phyloP scores from a whole-genome alignment of 92 coral and sea anemone genomes.

The Palythoa grandiflora region DNA sequence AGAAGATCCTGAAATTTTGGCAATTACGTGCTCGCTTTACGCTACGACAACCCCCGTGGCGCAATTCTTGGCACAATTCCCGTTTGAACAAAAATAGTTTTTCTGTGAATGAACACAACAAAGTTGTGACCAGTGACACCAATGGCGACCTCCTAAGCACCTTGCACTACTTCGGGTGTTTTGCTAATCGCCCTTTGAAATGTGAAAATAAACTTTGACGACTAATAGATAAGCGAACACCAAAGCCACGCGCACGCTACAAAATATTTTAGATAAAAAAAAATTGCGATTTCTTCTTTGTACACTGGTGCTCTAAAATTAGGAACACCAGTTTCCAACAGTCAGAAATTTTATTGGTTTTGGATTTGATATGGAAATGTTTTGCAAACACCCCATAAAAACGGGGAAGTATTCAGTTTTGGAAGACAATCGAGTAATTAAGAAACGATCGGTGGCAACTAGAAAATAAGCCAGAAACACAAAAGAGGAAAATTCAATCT shows the following conservation, averaged over 20 bases:
- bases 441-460: conserved; percentile 27
- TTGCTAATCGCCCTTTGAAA: conserved; percentile 33
- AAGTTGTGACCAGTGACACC: conserved; percentile 29
- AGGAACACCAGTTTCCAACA: not conserved
- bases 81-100: not conserved
- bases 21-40: not conserved
- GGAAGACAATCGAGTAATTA: conserved; percentile 24
- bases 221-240: conserved; percentile 16
- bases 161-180: conserved; percentile 15
- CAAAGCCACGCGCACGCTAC: not conserved
- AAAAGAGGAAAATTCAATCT: conserved; percentile 26
- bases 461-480: conserved; percentile 15
- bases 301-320: not conserved
- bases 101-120: not conserved
- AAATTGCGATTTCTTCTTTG: too few species aligned
- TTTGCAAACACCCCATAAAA: conserved; percentile 28
- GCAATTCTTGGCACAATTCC: not conserved
- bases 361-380: not conserved
- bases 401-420: not conserved
- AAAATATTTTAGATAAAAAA: not conserved
- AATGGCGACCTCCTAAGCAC: conserved; percentile 34
- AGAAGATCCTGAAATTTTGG: not conserved
- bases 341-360: not conserved
- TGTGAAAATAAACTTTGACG: conserved; percentile 34
- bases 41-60: not conserved